Conservation (phyloP, 2,888 invertebrate species). For the Stenodera caucasica region DNA sequence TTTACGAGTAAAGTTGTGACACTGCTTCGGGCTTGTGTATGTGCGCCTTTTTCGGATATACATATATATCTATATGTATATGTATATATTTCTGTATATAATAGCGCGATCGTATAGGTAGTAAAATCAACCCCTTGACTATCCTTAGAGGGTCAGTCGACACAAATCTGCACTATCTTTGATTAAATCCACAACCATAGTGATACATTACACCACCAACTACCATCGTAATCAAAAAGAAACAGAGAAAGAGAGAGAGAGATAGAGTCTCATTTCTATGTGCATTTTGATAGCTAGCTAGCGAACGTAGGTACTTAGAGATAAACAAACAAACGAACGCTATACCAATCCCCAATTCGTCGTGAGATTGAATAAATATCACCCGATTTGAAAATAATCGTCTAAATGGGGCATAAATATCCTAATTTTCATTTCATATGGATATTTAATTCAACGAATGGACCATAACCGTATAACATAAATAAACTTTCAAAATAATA, state of each 20-base stretch:
- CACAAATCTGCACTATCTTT: slow-evolving; percentile 50
- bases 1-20: slow-evolving; percentile 17
- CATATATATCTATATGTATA: no score
- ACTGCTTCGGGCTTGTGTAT: neutral
- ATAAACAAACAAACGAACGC: no score
- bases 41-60: no score
- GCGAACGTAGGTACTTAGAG: slow-evolving; percentile 1
- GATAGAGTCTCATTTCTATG: slow-evolving; percentile 54
- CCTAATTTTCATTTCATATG: no score
- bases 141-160: slow-evolving; percentile 42
- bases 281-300: slow-evolving; percentile 49
- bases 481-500: neutral
- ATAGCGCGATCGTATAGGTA: no score
- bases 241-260: no score
- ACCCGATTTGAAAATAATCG: slow-evolving; percentile 1
- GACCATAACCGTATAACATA: neutral
- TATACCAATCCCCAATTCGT: neutral
- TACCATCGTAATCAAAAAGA: slow-evolving; percentile 27
- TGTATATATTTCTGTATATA: no score
- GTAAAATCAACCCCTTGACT: slow-evolving; percentile 16
- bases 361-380: neutral
- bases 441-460: slow-evolving; percentile 5
- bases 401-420: slow-evolving; percentile 2
- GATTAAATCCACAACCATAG: slow-evolving; percentile 44
- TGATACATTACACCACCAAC: slow-evolving; percentile 41